Conservation (phyloP, 2,797 vertebrate species). For the Poeciliopsis turneri region DNA sequence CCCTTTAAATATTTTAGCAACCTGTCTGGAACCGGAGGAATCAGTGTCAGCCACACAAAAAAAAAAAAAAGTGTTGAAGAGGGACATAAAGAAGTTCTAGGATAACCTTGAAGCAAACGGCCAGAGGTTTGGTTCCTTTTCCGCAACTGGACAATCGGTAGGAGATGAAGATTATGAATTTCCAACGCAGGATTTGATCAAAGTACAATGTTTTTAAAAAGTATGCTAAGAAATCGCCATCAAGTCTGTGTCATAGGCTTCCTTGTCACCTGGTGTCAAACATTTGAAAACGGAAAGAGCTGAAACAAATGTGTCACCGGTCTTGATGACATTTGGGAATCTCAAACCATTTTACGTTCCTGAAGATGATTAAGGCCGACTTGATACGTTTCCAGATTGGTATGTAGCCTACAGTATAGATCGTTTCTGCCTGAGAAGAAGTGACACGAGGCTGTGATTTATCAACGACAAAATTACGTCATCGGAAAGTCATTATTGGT, state of each 20-base stretch:
- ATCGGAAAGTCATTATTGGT: background rate
- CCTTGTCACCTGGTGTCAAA: background rate
- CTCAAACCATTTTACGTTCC: background rate
- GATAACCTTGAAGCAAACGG: background rate
- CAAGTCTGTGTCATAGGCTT: background rate
- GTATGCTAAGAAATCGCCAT: background rate
- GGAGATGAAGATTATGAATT: background rate
- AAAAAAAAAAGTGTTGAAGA: background rate
- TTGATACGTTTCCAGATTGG: background rate
- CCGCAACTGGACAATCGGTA: background rate
- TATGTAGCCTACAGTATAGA: background rate
- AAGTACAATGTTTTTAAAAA: background rate
- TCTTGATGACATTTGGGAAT: background rate
- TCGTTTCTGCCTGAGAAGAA: background rate
- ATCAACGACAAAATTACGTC: background rate
- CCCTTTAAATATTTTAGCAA: slow-evolving; percentile 53
- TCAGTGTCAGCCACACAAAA: slow-evolving; percentile 29
- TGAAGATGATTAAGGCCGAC: background rate
- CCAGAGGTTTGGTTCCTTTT: background rate
- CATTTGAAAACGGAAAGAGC: background rate
- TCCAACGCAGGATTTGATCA: background rate
- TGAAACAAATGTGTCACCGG: background rate
- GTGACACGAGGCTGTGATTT: background rate
- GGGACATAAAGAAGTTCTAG: background rate
- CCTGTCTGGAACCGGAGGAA: slow-evolving; percentile 59